Evolutionary conservation across 2,113 vertebrate species (phyloP).

Genomic region (Sakesphorus luctuosus): DNA sequence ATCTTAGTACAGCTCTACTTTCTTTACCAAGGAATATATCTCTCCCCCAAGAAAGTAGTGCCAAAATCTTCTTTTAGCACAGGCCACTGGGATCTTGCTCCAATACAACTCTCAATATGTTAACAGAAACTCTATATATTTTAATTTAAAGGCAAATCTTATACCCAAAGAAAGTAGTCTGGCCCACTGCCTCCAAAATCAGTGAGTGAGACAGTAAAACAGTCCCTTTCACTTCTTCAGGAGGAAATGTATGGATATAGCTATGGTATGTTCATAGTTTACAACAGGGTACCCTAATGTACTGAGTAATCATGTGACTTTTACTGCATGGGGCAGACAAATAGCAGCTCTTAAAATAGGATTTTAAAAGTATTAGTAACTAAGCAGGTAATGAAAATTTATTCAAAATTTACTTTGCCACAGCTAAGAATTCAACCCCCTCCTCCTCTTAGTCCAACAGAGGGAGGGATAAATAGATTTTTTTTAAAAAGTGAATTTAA

Average conservation of each 20-base stretch:
- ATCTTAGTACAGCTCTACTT: not conserved
- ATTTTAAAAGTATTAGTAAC: not conserved
- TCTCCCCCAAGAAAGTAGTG: not conserved
- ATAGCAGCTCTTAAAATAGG: not conserved
- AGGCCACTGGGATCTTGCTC: not conserved
- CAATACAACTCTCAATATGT: not conserved
- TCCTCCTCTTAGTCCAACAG: not conserved
- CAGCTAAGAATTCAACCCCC: not conserved
- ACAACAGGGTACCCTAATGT: not conserved
- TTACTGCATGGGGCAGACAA: not conserved
- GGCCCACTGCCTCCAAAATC: not conserved
- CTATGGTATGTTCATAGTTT: not conserved
- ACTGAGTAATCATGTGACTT: not conserved
- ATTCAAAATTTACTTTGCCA: not conserved
- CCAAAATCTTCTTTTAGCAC: not conserved
- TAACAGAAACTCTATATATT: not conserved
- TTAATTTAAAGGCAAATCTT: not conserved
- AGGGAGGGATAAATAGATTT: not conserved
- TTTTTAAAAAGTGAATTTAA: not conserved
- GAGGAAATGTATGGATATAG: not conserved
- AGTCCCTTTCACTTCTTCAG: not conserved
- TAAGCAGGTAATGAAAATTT: not conserved
- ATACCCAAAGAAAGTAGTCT: not conserved
- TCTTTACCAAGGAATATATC: not conserved
- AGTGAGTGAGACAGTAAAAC: not conserved